Percentiles rank a stretch among this genome's conserved stretches.
Conservation (phyloP, 2,797 vertebrate genomes). For the Cygnus olor region DNA sequence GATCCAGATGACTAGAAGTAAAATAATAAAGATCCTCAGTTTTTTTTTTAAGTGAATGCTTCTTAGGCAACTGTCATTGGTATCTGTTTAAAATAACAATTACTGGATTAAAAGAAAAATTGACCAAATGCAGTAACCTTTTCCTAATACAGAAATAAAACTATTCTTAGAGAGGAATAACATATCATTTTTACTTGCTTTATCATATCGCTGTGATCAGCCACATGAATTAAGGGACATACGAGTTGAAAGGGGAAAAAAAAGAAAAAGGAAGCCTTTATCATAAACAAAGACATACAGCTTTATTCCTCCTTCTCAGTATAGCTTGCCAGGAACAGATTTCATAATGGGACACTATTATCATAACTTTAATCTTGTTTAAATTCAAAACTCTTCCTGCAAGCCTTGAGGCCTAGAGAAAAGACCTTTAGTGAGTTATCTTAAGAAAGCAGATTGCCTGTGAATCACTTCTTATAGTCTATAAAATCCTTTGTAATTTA, state of each 20-base stretch:
- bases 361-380: constrained; percentile 76
- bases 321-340: constrained; percentile 49
- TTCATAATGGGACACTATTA: constrained; percentile 63
- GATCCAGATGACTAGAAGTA: background rate
- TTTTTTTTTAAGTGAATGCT: background rate
- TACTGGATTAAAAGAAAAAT: background rate
- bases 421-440: constrained; percentile 58
- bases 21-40: background rate
- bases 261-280: background rate
- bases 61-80: background rate
- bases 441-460: constrained; percentile 69
- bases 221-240: background rate
- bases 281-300: background rate
- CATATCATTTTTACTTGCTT: background rate
- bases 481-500: constrained; percentile 73
- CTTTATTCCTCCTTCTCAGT: constrained; percentile 51
- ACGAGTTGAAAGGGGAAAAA: background rate
- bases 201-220: background rate
- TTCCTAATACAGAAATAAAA: constrained; percentile 15
- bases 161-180: background rate
- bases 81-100: background rate
- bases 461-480: constrained; percentile 69
- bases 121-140: background rate
- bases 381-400: constrained; percentile 70
- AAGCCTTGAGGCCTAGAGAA: constrained; percentile 62